Conservation (phyloP, 2,888 invertebrate genomes). For the Ectemnius lituratus region DNA sequence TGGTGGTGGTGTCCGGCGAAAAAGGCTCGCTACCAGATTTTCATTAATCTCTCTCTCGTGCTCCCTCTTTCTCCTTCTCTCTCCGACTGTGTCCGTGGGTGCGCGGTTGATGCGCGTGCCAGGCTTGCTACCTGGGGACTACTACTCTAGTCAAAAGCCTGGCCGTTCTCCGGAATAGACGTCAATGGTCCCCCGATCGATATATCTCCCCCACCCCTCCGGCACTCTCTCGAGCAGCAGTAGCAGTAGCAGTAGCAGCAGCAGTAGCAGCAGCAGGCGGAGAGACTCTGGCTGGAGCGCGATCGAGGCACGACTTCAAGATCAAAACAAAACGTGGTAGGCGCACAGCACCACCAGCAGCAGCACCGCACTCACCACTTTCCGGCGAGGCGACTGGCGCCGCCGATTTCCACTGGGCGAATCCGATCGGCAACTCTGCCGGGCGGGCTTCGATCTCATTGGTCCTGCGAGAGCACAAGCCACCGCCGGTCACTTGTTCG, state of each 20-base stretch:
- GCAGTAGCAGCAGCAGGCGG: too few species aligned
- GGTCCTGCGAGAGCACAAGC: too few species aligned
- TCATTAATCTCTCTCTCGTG: background rate
- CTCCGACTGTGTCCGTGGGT: background rate
- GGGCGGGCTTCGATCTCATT: too few species aligned
- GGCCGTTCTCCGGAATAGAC: constrained; percentile 63
- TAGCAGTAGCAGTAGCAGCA: too few species aligned
- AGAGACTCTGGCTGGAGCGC: constrained; percentile 28
- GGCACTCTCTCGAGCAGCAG: too few species aligned
- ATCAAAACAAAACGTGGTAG: constrained; percentile 60
- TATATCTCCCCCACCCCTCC: constrained; percentile 57
- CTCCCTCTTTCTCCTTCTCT: background rate
- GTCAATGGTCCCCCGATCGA: constrained; percentile 66
- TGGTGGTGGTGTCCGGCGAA: background rate
- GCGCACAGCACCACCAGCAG: background rate
- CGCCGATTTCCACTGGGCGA: too few species aligned
- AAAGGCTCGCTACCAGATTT: background rate
- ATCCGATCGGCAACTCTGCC: too few species aligned
- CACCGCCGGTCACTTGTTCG: too few species aligned
- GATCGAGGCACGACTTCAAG: constrained; percentile 50
- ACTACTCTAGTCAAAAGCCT: constrained; percentile 42
- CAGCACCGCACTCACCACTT: too few species aligned
- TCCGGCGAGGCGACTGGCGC: too few species aligned
- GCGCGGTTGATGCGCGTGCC: constrained; percentile 17
- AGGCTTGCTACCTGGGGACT: constrained; percentile 45